A percentile compares a stretch with the other conserved stretches of the same genome.
These are phyloP conservation scores for Triplophysa dalaica DNA, from an alignment of 2,113 vertebrate species.

Conservation along the genomic window DNA sequence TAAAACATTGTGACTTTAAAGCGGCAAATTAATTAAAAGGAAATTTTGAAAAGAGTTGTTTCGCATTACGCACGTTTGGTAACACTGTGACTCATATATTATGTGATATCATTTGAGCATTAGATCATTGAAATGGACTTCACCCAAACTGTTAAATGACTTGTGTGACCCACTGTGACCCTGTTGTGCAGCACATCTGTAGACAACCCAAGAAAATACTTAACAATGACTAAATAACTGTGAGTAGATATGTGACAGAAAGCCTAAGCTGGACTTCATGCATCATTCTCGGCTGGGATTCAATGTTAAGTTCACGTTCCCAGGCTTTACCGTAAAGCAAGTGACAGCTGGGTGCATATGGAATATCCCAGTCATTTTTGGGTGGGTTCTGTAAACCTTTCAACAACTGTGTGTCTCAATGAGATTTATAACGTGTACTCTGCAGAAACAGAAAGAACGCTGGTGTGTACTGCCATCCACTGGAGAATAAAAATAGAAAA, in stretches of 20 bases:
- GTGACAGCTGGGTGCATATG: slow-evolving; percentile 2
- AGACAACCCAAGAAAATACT: slow-evolving; percentile 17
- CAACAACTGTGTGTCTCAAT: slow-evolving; percentile 20
- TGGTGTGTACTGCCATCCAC: slow-evolving; percentile 65
- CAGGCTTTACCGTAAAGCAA: slow-evolving; percentile 27
- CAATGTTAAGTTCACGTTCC: slow-evolving; percentile 34
- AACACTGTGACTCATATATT: neutral
- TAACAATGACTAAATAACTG: slow-evolving; percentile 35
- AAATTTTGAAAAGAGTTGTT: neutral
- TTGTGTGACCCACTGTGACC: slow-evolving; percentile 9
- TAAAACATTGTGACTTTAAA: too few relatives aligned
- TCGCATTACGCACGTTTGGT: neutral
- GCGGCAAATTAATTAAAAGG: neutral
- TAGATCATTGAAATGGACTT: neutral
- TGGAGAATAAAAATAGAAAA: neutral
- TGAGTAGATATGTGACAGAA: slow-evolving; percentile 14
- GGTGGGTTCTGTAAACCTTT: slow-evolving; percentile 27
- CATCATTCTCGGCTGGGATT: slow-evolving; percentile 4
- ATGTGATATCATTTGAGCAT: neutral
- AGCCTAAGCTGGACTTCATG: slow-evolving; percentile 18
- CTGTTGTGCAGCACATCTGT: neutral
- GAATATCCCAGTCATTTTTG: slow-evolving; percentile 16
- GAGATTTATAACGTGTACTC: neutral
- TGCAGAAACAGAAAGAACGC: slow-evolving; percentile 11
- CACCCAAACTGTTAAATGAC: neutral